phyloP scores from a whole-genome alignment of 1,140 invertebrate species.

The Drosophila kikkawai region DNA sequence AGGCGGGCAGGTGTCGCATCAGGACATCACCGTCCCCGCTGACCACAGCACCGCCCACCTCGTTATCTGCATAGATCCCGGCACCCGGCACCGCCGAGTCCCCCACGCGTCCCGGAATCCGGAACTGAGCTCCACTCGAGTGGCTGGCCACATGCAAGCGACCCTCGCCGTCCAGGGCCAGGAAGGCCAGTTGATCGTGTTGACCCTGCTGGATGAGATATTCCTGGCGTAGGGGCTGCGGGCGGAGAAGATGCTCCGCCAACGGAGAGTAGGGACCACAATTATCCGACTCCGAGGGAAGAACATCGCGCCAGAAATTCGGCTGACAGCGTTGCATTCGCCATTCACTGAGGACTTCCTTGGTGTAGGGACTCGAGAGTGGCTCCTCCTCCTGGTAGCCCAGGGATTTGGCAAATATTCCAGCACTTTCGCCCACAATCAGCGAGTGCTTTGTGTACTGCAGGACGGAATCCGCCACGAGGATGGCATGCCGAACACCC shows the following conservation, averaged over 20 bases:
- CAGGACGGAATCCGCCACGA: conserved; percentile 14
- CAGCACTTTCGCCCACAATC: conserved; percentile 14
- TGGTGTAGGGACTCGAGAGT: neutral
- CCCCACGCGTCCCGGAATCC: conserved; percentile 27
- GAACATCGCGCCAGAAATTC: conserved; percentile 37
- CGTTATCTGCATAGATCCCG: conserved; percentile 45
- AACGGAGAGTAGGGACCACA: conserved; percentile 17
- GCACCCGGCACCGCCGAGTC: conserved; percentile 46
- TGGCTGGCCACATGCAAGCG: conserved; percentile 36
- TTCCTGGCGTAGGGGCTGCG: conserved; percentile 16
- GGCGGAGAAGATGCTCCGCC: neutral
- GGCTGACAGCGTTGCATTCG: conserved; percentile 7
- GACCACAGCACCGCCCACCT: conserved; percentile 36
- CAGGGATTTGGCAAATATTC: conserved; percentile 16
- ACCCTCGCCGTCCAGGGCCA: conserved; percentile 25
- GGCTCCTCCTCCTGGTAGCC: conserved; percentile 2
- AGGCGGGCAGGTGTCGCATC: conserved; percentile 37
- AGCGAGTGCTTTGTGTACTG: conserved; percentile 13
- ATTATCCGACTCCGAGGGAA: neutral
- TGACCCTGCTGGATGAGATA: conserved; percentile 37
- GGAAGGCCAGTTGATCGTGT: conserved; percentile 36
- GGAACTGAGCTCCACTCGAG: conserved; percentile 33
- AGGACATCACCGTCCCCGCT: conserved; percentile 42
- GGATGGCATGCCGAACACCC: conserved; percentile 16
- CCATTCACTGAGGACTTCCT: neutral